phyloP scores from a whole-genome alignment of 1,140 invertebrate genomes.

The Latrodectus geometricus region DNA sequence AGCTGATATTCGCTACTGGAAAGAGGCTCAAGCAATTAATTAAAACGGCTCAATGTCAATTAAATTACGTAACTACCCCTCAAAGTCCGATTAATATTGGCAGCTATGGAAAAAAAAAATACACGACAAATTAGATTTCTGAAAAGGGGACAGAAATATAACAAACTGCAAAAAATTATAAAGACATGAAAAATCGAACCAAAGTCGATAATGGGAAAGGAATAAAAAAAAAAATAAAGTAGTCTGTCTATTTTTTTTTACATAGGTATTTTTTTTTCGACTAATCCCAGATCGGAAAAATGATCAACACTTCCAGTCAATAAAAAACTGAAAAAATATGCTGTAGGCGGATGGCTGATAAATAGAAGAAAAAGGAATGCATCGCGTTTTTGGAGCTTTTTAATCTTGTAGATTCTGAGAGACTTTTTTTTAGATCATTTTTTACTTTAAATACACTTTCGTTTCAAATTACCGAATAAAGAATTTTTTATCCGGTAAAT shows the following conservation, averaged over 20 bases:
- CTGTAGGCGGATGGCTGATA: neutral
- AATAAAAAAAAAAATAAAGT: conserved; percentile 7
- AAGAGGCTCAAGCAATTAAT: conserved; percentile 2
- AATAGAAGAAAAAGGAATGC: too few species aligned
- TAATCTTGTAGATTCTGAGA: too few species aligned
- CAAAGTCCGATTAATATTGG: conserved; percentile 39
- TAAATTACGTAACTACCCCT: conserved; percentile 31
- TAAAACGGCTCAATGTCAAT: conserved; percentile 40
- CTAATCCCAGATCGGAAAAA: conserved; percentile 50
- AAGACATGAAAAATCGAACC: neutral
- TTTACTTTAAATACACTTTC: too few species aligned
- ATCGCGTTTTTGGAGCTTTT: too few species aligned
- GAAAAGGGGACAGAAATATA: conserved; percentile 8
- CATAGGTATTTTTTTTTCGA: conserved; percentile 13
- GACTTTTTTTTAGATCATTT: too few species aligned
- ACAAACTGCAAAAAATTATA: neutral
- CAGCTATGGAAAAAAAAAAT: conserved; percentile 2
- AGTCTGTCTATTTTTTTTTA: neutral
- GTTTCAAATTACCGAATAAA: too few species aligned
- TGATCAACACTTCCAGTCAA: conserved; percentile 46
- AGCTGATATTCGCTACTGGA: too few species aligned
- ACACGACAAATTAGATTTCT: neutral
- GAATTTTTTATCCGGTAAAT: too few species aligned
- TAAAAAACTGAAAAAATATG: conserved; percentile 25
- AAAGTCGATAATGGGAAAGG: conserved; percentile 38